Percentiles rank a stretch among this genome's conserved stretches.
phyloP scores from a whole-genome alignment of 35 echinoderm and acorn worm genomes.

The Antedon bifida region DNA sequence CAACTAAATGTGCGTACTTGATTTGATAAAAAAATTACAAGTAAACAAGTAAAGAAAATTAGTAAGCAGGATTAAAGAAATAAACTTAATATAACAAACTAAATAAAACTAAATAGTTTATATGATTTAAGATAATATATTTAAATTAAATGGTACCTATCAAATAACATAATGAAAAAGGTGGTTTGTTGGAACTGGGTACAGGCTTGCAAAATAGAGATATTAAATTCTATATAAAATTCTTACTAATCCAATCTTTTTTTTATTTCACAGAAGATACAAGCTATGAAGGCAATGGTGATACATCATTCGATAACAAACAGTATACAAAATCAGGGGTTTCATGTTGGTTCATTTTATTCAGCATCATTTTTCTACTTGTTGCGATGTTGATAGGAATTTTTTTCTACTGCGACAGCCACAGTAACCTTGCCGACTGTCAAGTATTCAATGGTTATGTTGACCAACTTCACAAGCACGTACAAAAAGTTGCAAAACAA shows the following conservation, averaged over 20 bases:
- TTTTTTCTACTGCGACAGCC: slow-evolving; percentile 43
- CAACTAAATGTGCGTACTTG: too few relatives aligned
- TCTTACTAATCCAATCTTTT: not conserved
- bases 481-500: not conserved
- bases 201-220: too few relatives aligned
- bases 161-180: too few relatives aligned
- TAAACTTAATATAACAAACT: too few relatives aligned
- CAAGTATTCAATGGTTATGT: not conserved
- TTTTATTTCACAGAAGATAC: not conserved
- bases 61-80: too few relatives aligned
- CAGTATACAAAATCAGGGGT: not conserved
- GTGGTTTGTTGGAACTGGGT: too few relatives aligned
- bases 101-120: too few relatives aligned
- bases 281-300: not conserved
- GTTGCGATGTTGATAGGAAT: slow-evolving; percentile 32
- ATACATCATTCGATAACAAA: not conserved
- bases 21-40: too few relatives aligned
- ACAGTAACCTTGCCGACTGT: slow-evolving; percentile 11
- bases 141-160: too few relatives aligned
- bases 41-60: too few relatives aligned
- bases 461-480: not conserved
- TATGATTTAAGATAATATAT: too few relatives aligned
- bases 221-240: too few relatives aligned
- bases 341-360: slow-evolving; percentile 35
- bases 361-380: slow-evolving; percentile 21